Percentiles rank a stretch among this genome's conserved stretches.
These are phyloP conservation scores for Heliornis fulica DNA, from an alignment of 2,113 vertebrate genomes.

Conservation along the genomic window DNA sequence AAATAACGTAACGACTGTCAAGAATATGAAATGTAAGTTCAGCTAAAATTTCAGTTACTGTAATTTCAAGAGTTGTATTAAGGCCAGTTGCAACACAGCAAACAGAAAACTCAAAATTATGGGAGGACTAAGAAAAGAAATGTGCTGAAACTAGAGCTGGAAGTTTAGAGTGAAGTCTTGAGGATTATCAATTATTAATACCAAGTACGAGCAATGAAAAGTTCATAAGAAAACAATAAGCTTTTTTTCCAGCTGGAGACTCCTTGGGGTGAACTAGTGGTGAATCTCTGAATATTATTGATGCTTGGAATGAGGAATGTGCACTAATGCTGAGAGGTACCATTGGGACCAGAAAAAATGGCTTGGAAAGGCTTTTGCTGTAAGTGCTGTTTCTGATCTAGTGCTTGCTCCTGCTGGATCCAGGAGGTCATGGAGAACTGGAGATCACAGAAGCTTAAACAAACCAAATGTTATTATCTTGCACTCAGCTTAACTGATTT, in stretches of 20 bases:
- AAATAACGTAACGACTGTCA: neutral
- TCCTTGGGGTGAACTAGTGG: neutral
- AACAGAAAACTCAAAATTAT: neutral
- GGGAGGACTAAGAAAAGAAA: neutral
- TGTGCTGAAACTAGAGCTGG: neutral
- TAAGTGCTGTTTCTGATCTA: neutral
- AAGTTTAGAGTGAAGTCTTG: neutral
- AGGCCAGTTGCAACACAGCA: neutral
- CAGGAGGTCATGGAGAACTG: neutral
- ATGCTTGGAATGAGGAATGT: neutral
- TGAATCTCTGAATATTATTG: neutral
- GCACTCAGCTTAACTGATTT: neutral
- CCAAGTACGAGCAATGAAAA: neutral
- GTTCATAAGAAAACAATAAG: neutral
- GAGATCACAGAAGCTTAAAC: neutral
- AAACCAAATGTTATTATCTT: neutral
- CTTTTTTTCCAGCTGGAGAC: neutral
- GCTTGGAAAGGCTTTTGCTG: neutral
- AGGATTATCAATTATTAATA: conserved; percentile 7
- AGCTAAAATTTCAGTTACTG: neutral
- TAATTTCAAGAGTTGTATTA: neutral
- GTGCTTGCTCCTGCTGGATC: neutral
- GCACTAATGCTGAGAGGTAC: neutral
- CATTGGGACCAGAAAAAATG: neutral
- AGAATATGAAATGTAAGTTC: neutral